Conservation (phyloP, 2,888 invertebrate genomes). For the Orchestes rusci region DNA sequence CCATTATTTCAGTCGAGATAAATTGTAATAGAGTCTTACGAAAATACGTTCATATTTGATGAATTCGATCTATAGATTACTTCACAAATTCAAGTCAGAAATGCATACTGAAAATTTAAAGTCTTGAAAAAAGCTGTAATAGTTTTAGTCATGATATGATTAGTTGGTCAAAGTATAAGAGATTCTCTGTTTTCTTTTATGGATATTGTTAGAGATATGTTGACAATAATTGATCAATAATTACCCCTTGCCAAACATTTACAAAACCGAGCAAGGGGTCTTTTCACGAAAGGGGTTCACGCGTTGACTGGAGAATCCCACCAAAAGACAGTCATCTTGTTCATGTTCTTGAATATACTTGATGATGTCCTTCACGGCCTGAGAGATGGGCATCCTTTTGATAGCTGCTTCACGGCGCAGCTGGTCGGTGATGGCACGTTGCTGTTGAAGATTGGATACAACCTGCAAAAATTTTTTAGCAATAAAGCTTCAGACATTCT, state of each 20-base stretch:
- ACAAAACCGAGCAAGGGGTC: conserved; percentile 78
- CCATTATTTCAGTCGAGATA: no score
- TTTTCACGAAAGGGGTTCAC: conserved; percentile 95
- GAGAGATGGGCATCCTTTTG: conserved; percentile 78
- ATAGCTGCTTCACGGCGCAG: conserved; percentile 85
- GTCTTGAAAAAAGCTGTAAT: no score
- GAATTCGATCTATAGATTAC: no score
- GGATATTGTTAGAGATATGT: no score
- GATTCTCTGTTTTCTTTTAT: no score
- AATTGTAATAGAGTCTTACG: no score
- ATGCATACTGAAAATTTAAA: no score
- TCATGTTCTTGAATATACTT: conserved; percentile 87
- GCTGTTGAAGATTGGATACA: conserved; percentile 91
- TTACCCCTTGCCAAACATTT: conserved; percentile 40
- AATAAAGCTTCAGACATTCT: no score
- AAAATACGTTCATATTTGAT: no score
- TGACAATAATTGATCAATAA: conserved; percentile 1
- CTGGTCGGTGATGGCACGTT: conserved; percentile 88
- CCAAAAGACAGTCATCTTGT: conserved; percentile 86
- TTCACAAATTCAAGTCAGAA: no score
- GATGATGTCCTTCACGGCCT: conserved; percentile 87
- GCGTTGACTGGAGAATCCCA: conserved; percentile 90
- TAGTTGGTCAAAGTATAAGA: no score
- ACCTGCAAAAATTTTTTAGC: conserved; percentile 48
- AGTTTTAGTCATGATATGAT: no score